Base-by-base conservation (phyloP, 1,140 invertebrate species). In the Drosophila teissieri region DNA sequence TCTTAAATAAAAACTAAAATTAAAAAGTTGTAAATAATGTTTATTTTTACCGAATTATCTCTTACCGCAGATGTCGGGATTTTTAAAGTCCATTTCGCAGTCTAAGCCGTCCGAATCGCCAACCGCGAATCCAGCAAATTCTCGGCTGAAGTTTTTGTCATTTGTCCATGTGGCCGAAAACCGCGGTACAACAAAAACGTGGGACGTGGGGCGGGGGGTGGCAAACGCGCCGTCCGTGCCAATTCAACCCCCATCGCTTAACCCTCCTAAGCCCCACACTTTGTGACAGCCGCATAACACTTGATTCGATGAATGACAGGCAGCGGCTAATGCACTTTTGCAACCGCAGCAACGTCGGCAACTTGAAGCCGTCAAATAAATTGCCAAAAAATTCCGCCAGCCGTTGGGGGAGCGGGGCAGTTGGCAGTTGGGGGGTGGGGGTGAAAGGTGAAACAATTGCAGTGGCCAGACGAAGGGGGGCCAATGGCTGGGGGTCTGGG, bases 331-430 rank as follows among this genome's bases (percentile, higher is more conserved):
- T 88, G 84, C 84, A 89, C 84, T 88, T 89, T 88, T 83, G 84
- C 84, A 84, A 89, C 84, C 80, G 80, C 84, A 89, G 83, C 83
- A 82, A 76, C 82, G 83, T 82, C 79, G 83, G 79, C 83, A 86
- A 86, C 83, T 88, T 86, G 83, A 88, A 88, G 82, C 82, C 83
- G 69, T 86, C 84, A 89, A 89, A 88, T 78, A 89, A 89, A 88
- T 89, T 83, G 79, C 67, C 68, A 69, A 88, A 88, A 88, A 88
- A 81, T 73, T 55, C 39, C 46, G 40, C 15, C 39, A 17, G 36
- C 7, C 10, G 17, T 10, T 24, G 6, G 36, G 7, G 4, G 17
- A n/a, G 54, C 37, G 34, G 19, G 19, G 19, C 1, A 19, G 24
- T 0, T 4, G 1, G 3, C 39, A 6, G 31, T 19, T n/a, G 11